These are phyloP conservation scores for Ceratosolen solmsi DNA, from an alignment of 1,140 invertebrate genomes.

Conservation along the genomic window DNA sequence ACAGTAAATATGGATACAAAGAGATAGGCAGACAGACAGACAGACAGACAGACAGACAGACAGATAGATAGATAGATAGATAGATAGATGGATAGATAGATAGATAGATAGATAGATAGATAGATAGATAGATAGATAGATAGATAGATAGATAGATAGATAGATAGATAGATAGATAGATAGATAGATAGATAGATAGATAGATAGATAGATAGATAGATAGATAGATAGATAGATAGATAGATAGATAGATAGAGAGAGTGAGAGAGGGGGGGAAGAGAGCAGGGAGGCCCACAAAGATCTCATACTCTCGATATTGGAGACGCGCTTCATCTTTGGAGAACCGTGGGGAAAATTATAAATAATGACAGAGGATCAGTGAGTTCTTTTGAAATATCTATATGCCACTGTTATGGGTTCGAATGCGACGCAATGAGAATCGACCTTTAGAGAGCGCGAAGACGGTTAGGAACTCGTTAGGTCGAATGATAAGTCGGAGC, in stretches of 20 bases:
- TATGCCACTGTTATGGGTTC: conserved; percentile 22
- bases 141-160: no score
- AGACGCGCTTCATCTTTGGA: no score
- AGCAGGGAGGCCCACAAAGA: no score
- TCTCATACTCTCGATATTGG: no score
- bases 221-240: no score
- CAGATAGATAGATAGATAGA: no score
- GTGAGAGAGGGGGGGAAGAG: no score
- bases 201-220: no score
- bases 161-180: no score
- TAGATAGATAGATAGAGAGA: no score
- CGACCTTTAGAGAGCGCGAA: conserved; percentile 57
- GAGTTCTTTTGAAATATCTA: conserved; percentile 21
- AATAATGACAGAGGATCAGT: conserved; percentile 49
- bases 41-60: neutral
- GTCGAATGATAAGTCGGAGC: conserved; percentile 71
- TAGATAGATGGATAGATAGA: neutral
- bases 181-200: no score
- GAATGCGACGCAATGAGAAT: conserved; percentile 7
- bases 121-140: neutral
- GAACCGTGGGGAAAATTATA: conserved; percentile 62
- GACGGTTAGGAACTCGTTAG: conserved; percentile 69
- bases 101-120: neutral
- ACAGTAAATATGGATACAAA: neutral
- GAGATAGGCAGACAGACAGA: neutral